A percentile compares a stretch with the other conserved stretches of the same genome.
These are phyloP conservation scores for Discoglossus pictus DNA, from an alignment of 2,797 vertebrate species.

Conservation along the genomic window DNA sequence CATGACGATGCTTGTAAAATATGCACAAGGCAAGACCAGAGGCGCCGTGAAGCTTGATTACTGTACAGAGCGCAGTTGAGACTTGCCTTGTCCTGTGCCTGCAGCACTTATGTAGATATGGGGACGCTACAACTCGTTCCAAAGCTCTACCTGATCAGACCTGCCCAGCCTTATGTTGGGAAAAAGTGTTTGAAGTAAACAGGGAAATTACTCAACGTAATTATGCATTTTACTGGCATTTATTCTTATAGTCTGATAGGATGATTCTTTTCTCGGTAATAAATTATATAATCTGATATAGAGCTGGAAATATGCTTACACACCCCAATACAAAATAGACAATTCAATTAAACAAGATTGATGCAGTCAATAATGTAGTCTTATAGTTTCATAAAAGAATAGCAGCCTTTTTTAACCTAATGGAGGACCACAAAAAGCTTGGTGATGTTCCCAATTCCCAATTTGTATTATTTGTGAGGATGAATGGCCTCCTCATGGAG, in stretches of 20 bases:
- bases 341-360: too few species aligned
- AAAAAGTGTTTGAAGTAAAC: slow-evolving; percentile 73
- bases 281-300: slow-evolving; percentile 52
- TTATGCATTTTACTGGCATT: slow-evolving; percentile 71
- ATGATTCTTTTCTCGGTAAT: slow-evolving; percentile 61
- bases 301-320: slow-evolving; percentile 39
- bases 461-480: too few species aligned
- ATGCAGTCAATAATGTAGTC: too few species aligned
- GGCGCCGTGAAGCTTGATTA: slow-evolving; percentile 92
- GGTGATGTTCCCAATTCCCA: too few species aligned
- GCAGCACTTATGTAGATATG: slow-evolving; percentile 86
- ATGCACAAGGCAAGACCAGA: slow-evolving; percentile 98
- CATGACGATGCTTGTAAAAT: slow-evolving; percentile 95
- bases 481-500: too few species aligned
- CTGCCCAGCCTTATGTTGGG: slow-evolving; percentile 79
- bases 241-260: slow-evolving; percentile 62
- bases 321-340: slow-evolving; percentile 12
- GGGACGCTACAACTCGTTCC: slow-evolving; percentile 72
- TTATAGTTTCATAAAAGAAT: too few species aligned
- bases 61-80: slow-evolving; percentile 84
- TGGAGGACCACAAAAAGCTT: too few species aligned
- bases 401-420: too few species aligned
- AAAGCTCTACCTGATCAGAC: slow-evolving; percentile 84
- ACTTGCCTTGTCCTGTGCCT: slow-evolving; percentile 90
- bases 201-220: slow-evolving; percentile 77